Percentiles rank a stretch among this genome's conserved stretches.
phyloP scores from a whole-genome alignment of 1,140 invertebrate species.

The Zaprionus tsacasi region DNA sequence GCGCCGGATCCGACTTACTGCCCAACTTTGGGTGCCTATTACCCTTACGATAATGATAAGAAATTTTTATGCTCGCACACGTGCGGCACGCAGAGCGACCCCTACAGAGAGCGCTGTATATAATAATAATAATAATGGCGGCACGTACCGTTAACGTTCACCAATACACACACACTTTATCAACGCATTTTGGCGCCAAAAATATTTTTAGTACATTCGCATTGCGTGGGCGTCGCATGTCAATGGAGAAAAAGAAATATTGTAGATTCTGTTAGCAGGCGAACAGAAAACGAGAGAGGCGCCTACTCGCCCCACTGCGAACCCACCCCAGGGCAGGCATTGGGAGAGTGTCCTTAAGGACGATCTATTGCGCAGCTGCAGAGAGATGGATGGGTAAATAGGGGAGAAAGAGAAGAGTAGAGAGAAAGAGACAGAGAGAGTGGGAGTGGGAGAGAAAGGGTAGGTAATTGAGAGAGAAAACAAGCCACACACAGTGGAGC shows the following conservation, averaged over 20 bases:
- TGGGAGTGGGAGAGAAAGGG: neutral
- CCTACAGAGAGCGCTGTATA: conserved; percentile 12
- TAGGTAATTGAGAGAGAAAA: neutral
- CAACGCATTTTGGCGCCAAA: conserved; percentile 66
- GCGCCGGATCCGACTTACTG: conserved; percentile 70
- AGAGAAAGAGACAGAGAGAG: neutral
- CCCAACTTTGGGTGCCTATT: conserved; percentile 79
- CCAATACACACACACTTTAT: conserved; percentile 49
- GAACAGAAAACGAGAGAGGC: conserved; percentile 44
- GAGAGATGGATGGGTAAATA: conserved; percentile 17
- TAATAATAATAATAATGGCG: neutral
- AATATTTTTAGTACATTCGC: conserved; percentile 17
- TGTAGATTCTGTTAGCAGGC: conserved; percentile 81
- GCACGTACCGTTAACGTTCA: neutral
- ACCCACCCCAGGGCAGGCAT: no score
- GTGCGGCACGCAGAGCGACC: conserved; percentile 25
- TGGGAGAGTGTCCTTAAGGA: conserved; percentile 9
- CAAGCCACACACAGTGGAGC: conserved; percentile 5
- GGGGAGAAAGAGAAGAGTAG: neutral
- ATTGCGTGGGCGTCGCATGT: conserved; percentile 74
- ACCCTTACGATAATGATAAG: conserved; percentile 83
- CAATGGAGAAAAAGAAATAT: conserved; percentile 80
- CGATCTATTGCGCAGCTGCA: conserved; percentile 56
- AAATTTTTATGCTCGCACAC: conserved; percentile 73
- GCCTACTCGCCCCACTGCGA: neutral